Evolutionary conservation across 2,888 invertebrate genomes (phyloP).

Genomic region (Ceratothoa steindachneri): DNA sequence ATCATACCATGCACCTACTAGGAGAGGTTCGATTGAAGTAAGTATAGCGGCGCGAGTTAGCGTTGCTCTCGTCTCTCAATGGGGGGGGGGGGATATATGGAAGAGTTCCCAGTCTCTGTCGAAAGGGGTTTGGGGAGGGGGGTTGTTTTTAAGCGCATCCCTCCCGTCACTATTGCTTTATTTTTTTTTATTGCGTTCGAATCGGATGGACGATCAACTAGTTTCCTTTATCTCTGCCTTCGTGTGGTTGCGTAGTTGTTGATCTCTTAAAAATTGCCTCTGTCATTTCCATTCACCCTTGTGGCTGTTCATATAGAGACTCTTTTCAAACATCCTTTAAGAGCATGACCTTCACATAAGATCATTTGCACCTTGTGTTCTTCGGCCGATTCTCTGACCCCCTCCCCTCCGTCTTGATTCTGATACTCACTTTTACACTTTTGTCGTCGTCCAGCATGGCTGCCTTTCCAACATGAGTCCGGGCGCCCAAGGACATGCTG

Average conservation of each 20-base stretch:
- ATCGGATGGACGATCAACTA: too few relatives aligned
- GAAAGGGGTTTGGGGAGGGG: neutral
- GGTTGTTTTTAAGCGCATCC: neutral
- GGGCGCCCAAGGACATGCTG: too few relatives aligned
- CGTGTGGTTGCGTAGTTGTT: too few relatives aligned
- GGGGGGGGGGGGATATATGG: constrained; percentile 12
- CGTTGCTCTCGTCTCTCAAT: constrained; percentile 27
- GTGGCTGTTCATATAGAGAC: neutral
- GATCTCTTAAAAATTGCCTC: too few relatives aligned
- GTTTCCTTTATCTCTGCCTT: too few relatives aligned
- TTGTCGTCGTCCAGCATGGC: neutral
- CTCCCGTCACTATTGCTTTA: constrained; percentile 4
- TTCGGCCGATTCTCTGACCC: neutral
- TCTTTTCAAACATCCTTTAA: neutral
- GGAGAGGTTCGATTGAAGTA: constrained; percentile 41
- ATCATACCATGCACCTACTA: constrained; percentile 44
- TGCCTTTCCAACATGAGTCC: neutral
- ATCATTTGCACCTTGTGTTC: constrained; percentile 1
- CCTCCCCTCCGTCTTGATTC: neutral
- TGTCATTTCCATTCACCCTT: neutral
- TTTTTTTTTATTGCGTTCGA: constrained; percentile 7
- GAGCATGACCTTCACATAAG: neutral
- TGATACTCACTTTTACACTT: neutral
- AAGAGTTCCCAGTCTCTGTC: neutral
- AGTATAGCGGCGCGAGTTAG: constrained; percentile 39